Evolutionary conservation across 1,140 invertebrate genomes (phyloP).

Genomic region (Plutomurus gul): DNA sequence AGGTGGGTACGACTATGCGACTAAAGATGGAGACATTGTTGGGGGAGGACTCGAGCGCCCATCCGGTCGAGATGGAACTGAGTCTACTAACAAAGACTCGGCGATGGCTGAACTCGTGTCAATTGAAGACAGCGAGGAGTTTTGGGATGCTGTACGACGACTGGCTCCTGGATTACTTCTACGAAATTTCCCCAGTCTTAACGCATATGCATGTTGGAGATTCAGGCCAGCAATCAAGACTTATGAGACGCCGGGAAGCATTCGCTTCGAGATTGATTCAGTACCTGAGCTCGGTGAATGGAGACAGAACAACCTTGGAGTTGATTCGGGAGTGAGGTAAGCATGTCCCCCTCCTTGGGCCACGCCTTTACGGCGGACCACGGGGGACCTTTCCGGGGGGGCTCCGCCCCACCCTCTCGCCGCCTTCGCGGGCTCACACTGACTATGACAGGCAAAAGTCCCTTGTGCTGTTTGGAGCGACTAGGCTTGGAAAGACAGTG

Average conservation of each 20-base stretch:
- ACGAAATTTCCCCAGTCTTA: neutral
- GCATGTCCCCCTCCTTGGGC: neutral
- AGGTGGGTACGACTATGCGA: neutral
- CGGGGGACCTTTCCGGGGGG: neutral
- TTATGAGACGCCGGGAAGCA: neutral
- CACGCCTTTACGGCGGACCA: neutral
- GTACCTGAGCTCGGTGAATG: slow-evolving; percentile 5
- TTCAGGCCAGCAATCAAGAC: neutral
- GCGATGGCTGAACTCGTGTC: neutral
- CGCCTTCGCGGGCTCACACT: neutral
- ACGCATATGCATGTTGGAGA: neutral
- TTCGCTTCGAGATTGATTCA: neutral
- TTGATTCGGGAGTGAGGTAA: no score
- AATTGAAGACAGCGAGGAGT: neutral
- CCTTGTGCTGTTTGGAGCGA: neutral
- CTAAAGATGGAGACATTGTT: slow-evolving; percentile 1
- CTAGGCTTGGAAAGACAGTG: neutral
- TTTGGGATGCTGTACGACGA: neutral
- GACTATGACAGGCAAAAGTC: neutral
- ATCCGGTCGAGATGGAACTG: neutral
- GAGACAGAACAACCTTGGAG: no score
- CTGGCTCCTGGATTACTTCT: neutral
- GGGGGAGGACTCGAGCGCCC: slow-evolving; percentile 25
- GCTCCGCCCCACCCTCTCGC: neutral
- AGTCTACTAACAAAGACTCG: neutral